These are phyloP conservation scores for Carposina sasakii DNA, from an alignment of 1,140 invertebrate species.

Conservation along the genomic window DNA sequence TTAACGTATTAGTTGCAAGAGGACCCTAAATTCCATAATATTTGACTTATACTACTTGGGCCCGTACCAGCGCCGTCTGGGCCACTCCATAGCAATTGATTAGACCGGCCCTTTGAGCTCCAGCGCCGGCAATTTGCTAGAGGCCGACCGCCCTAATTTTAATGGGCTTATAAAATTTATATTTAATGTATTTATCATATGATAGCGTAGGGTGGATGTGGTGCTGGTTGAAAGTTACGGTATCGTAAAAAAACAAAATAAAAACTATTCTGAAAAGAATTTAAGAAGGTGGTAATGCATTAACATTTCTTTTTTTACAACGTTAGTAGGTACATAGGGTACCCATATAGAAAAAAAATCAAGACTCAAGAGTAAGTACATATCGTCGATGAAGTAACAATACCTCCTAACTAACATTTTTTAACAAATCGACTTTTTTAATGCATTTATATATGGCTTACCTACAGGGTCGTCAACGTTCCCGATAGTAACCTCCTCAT, in stretches of 20 bases:
- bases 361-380: too few species aligned
- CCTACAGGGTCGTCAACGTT: too few species aligned
- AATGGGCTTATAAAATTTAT: conserved; percentile 72
- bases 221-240: background rate
- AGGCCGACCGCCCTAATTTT: conserved; percentile 69
- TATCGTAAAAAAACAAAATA: background rate
- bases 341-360: too few species aligned
- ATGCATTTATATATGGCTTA: too few species aligned
- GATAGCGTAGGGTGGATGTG: conserved; percentile 35
- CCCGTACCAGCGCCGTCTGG: conserved; percentile 7
- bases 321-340: too few species aligned
- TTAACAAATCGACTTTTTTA: too few species aligned
- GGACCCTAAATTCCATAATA: too few species aligned
- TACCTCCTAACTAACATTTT: too few species aligned
- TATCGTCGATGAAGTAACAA: too few species aligned
- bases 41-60: background rate
- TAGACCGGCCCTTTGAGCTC: conserved; percentile 60
- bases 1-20: too few species aligned
- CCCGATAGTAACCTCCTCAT: too few species aligned
- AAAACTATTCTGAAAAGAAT: background rate
- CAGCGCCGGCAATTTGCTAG: conserved; percentile 65
- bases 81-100: conserved; percentile 56
- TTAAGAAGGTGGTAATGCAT: background rate
- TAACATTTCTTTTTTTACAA: background rate
- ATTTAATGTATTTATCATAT: conserved; percentile 70